phyloP scores from a whole-genome alignment of 2,113 vertebrate species.

The Plestiodon gilberti region DNA sequence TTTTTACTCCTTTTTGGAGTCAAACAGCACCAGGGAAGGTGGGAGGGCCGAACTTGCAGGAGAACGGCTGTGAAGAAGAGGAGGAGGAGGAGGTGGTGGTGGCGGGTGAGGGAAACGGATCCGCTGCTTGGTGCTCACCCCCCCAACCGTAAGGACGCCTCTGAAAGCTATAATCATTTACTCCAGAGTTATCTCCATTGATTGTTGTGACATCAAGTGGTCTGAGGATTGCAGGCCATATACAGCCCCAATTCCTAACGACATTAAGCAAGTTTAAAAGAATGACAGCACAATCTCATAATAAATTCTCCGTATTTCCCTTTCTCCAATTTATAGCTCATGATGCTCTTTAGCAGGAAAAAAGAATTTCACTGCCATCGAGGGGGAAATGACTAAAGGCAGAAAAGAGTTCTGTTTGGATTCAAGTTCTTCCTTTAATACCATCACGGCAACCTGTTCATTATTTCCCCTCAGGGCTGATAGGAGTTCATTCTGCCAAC shows the following conservation, averaged over 20 bases:
- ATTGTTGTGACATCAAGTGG: neutral
- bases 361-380: constrained; percentile 20
- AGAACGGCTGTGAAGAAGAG: too few relatives aligned
- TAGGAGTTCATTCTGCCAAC: neutral
- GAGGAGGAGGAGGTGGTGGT: too few relatives aligned
- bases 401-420: neutral
- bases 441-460: constrained; percentile 21
- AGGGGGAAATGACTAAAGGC: constrained; percentile 6
- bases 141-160: too few relatives aligned
- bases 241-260: neutral
- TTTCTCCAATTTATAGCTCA: neutral
- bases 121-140: too few relatives aligned
- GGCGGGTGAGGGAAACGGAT: too few relatives aligned
- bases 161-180: too few relatives aligned
- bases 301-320: neutral
- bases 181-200: neutral
- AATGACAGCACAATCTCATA: neutral
- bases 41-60: neutral
- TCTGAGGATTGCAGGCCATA: neutral
- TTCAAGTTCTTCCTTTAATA: constrained; percentile 10
- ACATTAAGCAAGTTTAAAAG: neutral
- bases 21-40: too few relatives aligned
- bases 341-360: neutral
- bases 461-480: constrained; percentile 1
- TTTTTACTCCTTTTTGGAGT: too few relatives aligned